Conservation (phyloP, 1,140 invertebrate genomes). For the Drosophila sechellia region DNA sequence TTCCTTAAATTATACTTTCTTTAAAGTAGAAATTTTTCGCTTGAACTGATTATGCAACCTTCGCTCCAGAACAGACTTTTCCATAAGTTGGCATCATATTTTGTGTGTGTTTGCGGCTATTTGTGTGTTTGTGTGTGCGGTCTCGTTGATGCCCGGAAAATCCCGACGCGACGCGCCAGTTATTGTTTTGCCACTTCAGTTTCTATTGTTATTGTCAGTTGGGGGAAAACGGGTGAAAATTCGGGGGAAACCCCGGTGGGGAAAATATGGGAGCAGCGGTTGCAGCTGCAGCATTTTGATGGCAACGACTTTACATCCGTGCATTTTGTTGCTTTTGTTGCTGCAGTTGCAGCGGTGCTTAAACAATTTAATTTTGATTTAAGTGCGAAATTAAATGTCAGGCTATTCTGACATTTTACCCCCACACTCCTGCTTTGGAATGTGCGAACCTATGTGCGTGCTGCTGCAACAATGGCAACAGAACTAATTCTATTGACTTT, state of each 20-base stretch:
- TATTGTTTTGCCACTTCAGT: slow-evolving; percentile 82
- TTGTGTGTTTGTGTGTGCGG: slow-evolving; percentile 25
- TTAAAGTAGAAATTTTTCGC: no score
- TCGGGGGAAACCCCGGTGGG: background rate
- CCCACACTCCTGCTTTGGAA: slow-evolving; percentile 30
- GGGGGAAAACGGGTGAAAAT: slow-evolving; percentile 10
- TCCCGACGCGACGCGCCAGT: slow-evolving; percentile 70
- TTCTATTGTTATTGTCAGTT: slow-evolving; percentile 80
- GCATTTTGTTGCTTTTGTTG: slow-evolving; percentile 28
- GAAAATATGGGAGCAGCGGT: slow-evolving; percentile 7
- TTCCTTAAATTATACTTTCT: no score
- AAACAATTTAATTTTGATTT: slow-evolving; percentile 82
- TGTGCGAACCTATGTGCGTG: slow-evolving; percentile 2
- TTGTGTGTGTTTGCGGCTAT: slow-evolving; percentile 17
- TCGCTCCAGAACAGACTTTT: slow-evolving; percentile 14
- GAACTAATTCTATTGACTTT: slow-evolving; percentile 81
- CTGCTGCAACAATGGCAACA: slow-evolving; percentile 35
- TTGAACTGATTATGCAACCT: slow-evolving; percentile 46
- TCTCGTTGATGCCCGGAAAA: slow-evolving; percentile 73
- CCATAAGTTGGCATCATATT: slow-evolving; percentile 59
- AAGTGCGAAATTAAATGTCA: slow-evolving; percentile 71
- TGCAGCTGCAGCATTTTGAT: slow-evolving; percentile 54
- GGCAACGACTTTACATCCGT: slow-evolving; percentile 70
- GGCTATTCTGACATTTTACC: slow-evolving; percentile 24
- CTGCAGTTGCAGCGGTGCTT: slow-evolving; percentile 41